phyloP scores from a whole-genome alignment of 1,140 invertebrate species.

The Neomicropteryx cornuta region DNA sequence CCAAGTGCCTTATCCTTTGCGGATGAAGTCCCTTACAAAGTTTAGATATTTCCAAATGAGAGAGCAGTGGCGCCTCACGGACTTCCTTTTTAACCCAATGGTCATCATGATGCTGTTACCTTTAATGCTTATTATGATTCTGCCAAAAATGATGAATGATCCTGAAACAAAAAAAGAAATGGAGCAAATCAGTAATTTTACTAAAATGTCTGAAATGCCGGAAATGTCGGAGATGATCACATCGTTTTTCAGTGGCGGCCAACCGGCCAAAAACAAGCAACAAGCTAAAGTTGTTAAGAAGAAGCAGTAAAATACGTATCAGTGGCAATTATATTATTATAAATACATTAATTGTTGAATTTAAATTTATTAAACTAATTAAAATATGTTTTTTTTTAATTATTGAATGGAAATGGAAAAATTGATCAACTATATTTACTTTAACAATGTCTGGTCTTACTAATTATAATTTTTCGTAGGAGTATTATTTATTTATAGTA shows the following conservation, averaged over 20 bases:
- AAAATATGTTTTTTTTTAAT: too few species aligned
- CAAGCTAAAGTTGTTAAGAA: constrained; percentile 59
- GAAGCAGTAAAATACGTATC: constrained; percentile 51
- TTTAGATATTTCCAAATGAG: constrained; percentile 88
- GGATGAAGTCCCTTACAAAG: constrained; percentile 69
- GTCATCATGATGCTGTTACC: constrained; percentile 96
- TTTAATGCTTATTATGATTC: constrained; percentile 78
- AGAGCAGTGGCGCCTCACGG: constrained; percentile 88
- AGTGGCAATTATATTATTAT: constrained; percentile 5
- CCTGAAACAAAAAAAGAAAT: constrained; percentile 91
- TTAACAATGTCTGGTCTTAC: too few species aligned
- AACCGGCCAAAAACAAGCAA: constrained; percentile 15
- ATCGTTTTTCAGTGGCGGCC: constrained; percentile 58
- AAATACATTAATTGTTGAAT: constrained; percentile 1
- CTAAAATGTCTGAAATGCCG: constrained; percentile 71
- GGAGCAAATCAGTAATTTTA: constrained; percentile 73
- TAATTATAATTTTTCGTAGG: too few species aligned
- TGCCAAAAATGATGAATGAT: constrained; percentile 96
- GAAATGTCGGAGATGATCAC: constrained; percentile 88
- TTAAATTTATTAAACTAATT: constrained; percentile 8
- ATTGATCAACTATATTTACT: too few species aligned
- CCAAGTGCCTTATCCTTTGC: constrained; percentile 84
- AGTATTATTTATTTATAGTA: too few species aligned
- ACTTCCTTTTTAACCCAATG: constrained; percentile 95
- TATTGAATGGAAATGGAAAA: too few species aligned